Evolutionary conservation across 1,140 invertebrate species (phyloP).

Genomic region (Drosophila tsacasi): DNA sequence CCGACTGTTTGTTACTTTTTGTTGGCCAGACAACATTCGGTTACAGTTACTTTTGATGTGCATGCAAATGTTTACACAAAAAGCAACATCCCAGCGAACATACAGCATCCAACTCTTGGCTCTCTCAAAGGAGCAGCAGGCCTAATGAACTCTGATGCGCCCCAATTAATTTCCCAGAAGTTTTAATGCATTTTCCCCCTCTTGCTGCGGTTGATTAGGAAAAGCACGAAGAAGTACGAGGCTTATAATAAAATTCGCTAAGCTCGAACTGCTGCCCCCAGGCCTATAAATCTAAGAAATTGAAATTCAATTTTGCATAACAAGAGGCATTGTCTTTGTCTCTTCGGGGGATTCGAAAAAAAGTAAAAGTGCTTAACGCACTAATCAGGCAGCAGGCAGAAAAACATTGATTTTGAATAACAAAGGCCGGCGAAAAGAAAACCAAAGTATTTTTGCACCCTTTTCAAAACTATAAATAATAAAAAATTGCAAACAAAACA

Average conservation of each 20-base stretch:
- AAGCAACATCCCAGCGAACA: conserved; percentile 22
- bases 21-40: conserved; percentile 29
- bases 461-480: background rate
- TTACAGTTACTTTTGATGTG: conserved; percentile 62
- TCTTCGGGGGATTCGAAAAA: conserved; percentile 24
- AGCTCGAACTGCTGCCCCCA: background rate
- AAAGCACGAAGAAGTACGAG: background rate
- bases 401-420: conserved; percentile 58
- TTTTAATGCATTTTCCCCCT: conserved; percentile 5
- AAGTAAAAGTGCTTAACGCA: conserved; percentile 68
- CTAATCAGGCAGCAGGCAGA: conserved; percentile 48
- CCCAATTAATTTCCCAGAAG: conserved; percentile 37
- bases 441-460: conserved; percentile 30
- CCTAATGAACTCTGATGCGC: conserved; percentile 31
- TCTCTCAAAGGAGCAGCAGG: conserved; percentile 6
- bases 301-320: conserved; percentile 40
- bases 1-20: conserved; percentile 46
- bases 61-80: conserved; percentile 61
- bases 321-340: conserved; percentile 32
- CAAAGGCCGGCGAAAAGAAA: conserved; percentile 49
- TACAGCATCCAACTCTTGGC: background rate
- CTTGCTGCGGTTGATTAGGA: conserved; percentile 22
- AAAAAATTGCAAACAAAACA: conserved; percentile 41
- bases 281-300: conserved; percentile 28
- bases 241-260: conserved; percentile 19